phyloP scores from a whole-genome alignment of 2,113 vertebrate species.

The Saccopteryx leptura region DNA sequence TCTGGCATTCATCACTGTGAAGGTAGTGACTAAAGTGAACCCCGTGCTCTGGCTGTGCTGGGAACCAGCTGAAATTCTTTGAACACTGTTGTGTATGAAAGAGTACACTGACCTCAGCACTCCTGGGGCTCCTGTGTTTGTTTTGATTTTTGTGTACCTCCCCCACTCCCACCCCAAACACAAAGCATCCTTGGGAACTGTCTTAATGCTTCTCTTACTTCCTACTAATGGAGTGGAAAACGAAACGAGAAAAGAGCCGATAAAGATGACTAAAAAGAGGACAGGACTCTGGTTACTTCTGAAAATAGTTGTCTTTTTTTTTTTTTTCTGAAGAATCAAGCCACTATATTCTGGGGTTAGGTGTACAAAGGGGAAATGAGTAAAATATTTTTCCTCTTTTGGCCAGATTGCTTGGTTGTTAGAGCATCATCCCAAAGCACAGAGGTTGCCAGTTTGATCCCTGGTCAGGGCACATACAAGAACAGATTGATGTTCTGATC shows the following conservation, averaged over 20 bases:
- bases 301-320: constrained; percentile 1
- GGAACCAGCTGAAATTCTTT: not conserved
- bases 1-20: not conserved
- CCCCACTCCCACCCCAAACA: not conserved
- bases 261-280: not conserved
- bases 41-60: not conserved
- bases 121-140: not conserved
- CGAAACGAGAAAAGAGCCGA: not conserved
- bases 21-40: not conserved
- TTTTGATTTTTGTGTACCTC: not conserved
- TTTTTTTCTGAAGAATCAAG: constrained; percentile 10
- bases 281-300: not conserved
- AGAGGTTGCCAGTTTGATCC: too few relatives aligned
- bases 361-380: not conserved
- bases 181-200: not conserved
- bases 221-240: constrained; percentile 6
- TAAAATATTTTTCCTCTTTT: not conserved
- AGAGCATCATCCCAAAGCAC: too few relatives aligned
- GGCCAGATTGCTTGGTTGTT: too few relatives aligned
- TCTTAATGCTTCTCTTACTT: not conserved
- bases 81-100: not conserved
- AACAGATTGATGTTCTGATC: too few relatives aligned
- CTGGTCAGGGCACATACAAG: too few relatives aligned
- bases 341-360: not conserved
- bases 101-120: not conserved